Percentiles rank a stretch among this genome's conserved stretches.
phyloP scores from a whole-genome alignment of 2,113 vertebrate species.

The Carlito syrichta region DNA sequence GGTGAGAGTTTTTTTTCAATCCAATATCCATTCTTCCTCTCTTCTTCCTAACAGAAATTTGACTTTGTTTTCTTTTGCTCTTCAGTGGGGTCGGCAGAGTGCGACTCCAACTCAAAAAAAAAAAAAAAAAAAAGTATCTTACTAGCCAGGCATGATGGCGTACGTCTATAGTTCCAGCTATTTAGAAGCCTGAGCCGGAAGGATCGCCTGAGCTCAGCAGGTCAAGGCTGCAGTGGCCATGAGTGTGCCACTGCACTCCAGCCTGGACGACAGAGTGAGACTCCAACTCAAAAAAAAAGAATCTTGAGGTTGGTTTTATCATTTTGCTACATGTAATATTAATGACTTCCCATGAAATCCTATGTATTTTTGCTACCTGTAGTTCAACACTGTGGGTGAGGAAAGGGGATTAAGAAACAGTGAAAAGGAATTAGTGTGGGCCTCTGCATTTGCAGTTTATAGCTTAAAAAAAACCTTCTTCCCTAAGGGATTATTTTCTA shows the following conservation, averaged over 20 bases:
- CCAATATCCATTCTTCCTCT: background rate
- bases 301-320: background rate
- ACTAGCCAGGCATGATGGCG: too few relatives aligned
- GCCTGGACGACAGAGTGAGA: too few relatives aligned
- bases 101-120: too few relatives aligned
- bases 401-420: background rate
- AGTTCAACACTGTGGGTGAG: background rate
- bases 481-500: background rate
- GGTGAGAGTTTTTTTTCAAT: background rate
- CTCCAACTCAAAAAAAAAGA: too few relatives aligned
- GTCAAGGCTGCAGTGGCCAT: too few relatives aligned
- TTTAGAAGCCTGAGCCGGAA: too few relatives aligned
- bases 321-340: background rate
- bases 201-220: too few relatives aligned
- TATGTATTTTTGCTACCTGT: background rate
- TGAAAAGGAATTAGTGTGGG: background rate
- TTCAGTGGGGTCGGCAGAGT: background rate
- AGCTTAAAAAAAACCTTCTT: background rate
- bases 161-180: too few relatives aligned
- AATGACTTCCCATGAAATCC: background rate
- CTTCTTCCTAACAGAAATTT: background rate
- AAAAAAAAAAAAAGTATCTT: too few relatives aligned
- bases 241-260: too few relatives aligned
- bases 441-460: background rate
- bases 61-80: background rate